phyloP scores from a whole-genome alignment of 2,888 invertebrate species.

The Acanthosepion pharaonis region DNA sequence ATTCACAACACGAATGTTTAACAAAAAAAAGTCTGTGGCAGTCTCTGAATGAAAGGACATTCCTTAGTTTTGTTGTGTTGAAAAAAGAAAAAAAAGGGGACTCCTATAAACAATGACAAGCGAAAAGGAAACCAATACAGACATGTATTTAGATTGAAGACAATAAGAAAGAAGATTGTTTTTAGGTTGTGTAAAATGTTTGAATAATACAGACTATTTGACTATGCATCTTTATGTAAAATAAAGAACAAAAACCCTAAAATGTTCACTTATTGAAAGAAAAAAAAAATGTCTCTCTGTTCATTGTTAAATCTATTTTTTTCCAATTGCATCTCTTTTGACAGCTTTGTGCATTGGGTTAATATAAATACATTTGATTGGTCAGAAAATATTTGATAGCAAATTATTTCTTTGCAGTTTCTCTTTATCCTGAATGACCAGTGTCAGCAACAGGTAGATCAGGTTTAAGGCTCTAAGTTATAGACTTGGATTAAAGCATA shows the following conservation, averaged over 20 bases:
- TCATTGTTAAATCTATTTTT: too few species aligned
- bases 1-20: not conserved
- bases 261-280: not conserved
- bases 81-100: too few species aligned
- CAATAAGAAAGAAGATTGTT: not conserved
- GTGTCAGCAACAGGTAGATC: too few species aligned
- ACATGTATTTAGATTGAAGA: not conserved
- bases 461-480: too few species aligned
- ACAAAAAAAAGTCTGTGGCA: not conserved
- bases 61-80: not conserved
- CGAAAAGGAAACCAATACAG: not conserved
- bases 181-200: constrained; percentile 33
- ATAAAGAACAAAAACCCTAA: not conserved
- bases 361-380: too few species aligned
- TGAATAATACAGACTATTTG: not conserved
- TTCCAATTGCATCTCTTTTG: too few species aligned
- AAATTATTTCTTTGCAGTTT: too few species aligned
- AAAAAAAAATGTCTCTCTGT: too few species aligned
- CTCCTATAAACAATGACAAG: not conserved
- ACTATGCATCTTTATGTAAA: constrained; percentile 14
- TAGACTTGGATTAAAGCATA: too few species aligned
- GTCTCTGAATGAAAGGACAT: not conserved
- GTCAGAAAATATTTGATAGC: too few species aligned
- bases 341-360: too few species aligned
- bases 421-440: too few species aligned